Conservation (phyloP, 2,113 vertebrate genomes). For the Hassar affinis region DNA sequence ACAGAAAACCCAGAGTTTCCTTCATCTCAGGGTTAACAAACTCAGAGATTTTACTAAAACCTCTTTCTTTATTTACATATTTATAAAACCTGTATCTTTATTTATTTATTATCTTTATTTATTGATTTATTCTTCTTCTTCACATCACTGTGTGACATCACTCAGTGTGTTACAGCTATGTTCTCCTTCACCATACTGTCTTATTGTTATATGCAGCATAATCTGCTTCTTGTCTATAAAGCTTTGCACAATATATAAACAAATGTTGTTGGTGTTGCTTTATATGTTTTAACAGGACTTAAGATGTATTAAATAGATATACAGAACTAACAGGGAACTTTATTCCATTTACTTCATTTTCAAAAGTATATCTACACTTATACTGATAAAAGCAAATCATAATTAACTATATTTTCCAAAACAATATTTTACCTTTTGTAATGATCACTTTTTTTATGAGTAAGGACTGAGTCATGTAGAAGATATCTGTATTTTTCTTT, state of each 20-base stretch:
- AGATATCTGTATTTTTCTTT: background rate
- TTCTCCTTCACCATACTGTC: background rate
- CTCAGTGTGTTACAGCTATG: background rate
- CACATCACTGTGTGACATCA: background rate
- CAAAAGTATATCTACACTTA: background rate
- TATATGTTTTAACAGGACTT: background rate
- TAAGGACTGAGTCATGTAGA: too few relatives aligned
- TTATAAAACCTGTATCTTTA: background rate
- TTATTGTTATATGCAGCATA: background rate
- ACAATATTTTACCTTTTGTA: background rate
- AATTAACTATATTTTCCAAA: background rate
- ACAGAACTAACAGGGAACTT: background rate
- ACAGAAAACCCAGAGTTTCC: too few relatives aligned
- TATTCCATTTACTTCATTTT: background rate
- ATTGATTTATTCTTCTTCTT: background rate
- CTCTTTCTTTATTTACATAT: background rate
- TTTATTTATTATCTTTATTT: background rate
- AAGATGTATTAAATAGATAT: background rate
- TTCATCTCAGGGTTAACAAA: too few relatives aligned
- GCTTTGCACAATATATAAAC: too few relatives aligned
- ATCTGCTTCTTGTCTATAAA: background rate
- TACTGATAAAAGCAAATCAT: background rate
- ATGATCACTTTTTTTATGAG: background rate
- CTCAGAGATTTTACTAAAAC: too few relatives aligned
- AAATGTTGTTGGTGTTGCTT: background rate